Conservation (phyloP, 2,113 vertebrate genomes). For the Chascanopsetta lugubris region DNA sequence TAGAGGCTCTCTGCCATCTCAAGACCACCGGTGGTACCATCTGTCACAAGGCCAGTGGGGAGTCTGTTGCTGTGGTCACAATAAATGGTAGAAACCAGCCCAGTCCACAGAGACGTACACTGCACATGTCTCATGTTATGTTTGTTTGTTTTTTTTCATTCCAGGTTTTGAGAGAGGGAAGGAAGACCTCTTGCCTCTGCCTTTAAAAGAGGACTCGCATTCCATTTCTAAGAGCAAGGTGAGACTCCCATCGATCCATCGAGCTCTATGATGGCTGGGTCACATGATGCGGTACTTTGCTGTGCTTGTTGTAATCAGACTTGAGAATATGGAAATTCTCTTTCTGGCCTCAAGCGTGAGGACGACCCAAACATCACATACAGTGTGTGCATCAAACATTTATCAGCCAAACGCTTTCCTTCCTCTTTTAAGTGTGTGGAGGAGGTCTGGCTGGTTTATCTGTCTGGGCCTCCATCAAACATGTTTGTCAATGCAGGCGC, state of each 20-base stretch:
- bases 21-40: neutral
- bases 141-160: conserved; percentile 25
- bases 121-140: neutral
- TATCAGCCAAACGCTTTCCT: neutral
- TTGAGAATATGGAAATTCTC: conserved; percentile 21
- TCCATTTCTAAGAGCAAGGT: conserved; percentile 99
- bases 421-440: conserved; percentile 15
- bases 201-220: conserved; percentile 89
- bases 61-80: conserved; percentile 13
- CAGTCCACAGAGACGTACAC: neutral
- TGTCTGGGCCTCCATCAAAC: conserved; percentile 7
- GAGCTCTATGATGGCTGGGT: neutral
- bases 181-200: conserved; percentile 87
- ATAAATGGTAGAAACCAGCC: conserved; percentile 1
- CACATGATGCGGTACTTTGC: neutral
- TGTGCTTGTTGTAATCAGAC: conserved; percentile 24
- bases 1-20: conserved; percentile 39
- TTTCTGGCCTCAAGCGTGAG: conserved; percentile 16
- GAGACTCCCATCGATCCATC: conserved; percentile 35
- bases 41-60: conserved; percentile 24
- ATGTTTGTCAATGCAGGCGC: conserved; percentile 8
- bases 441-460: conserved; percentile 15
- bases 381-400: conserved; percentile 34
- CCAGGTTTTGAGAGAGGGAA: conserved; percentile 93
- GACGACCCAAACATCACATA: conserved; percentile 28